Evolutionary conservation across 1,140 invertebrate species (phyloP).

Genomic region (Sminthurinus signatus): DNA sequence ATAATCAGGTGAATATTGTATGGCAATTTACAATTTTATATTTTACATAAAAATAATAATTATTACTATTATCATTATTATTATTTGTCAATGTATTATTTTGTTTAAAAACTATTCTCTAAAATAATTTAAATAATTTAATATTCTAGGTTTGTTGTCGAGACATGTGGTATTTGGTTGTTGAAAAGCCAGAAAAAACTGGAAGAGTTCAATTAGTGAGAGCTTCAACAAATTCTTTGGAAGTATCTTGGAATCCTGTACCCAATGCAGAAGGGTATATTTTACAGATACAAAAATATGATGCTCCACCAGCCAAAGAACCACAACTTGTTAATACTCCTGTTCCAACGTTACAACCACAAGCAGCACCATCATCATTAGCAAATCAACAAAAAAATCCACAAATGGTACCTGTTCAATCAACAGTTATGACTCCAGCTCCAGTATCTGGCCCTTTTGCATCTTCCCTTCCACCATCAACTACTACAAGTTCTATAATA

Average conservation of each 20-base stretch:
- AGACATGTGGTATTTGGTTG: constrained; percentile 98
- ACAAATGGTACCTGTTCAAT: constrained; percentile 35
- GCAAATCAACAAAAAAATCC: too few species aligned
- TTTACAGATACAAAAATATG: constrained; percentile 88
- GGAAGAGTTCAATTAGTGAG: constrained; percentile 84
- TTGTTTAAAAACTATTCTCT: too few species aligned
- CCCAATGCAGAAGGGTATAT: constrained; percentile 88
- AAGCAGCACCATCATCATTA: background rate
- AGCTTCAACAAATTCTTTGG: constrained; percentile 84
- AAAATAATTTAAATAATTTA: too few species aligned
- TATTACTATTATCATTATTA: too few species aligned
- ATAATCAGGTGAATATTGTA: constrained; percentile 96
- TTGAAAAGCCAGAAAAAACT: constrained; percentile 80
- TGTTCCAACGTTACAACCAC: constrained; percentile 22
- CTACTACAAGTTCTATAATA: background rate
- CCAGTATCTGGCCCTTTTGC: constrained; percentile 24
- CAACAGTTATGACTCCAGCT: constrained; percentile 43
- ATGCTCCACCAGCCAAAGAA: constrained; percentile 49
- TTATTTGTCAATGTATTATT: too few species aligned
- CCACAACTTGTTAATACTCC: too few species aligned
- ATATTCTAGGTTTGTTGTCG: constrained; percentile 84
- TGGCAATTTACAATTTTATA: background rate
- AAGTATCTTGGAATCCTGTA: constrained; percentile 87
- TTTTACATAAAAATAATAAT: too few species aligned
- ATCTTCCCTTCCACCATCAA: background rate